Evolutionary conservation across 1,140 invertebrate species (phyloP), one percentile per base, ranked within the genome.

Genomic region (Danaus melanippus): DNA sequence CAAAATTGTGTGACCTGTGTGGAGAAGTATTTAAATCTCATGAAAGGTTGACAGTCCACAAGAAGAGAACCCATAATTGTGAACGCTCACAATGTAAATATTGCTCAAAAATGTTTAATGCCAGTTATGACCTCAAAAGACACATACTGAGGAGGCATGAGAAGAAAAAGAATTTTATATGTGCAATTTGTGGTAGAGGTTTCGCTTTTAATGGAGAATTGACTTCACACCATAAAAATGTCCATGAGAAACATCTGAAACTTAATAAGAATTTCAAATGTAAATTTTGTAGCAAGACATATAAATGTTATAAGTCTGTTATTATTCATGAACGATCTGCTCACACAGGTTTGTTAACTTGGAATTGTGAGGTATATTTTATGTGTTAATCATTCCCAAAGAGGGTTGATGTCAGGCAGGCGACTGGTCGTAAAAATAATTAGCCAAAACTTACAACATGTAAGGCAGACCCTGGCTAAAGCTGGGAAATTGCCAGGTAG

Each of bases 311-410:
- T 12, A 87, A 87, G 60, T 86, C 85, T 43, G 74, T 86, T n/a
- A 50, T 79, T 42, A 71, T 88, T 15, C 87, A 88, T 69, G 76
- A 84, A 42, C 76, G 87, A 83, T 86, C 87, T 53, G 81, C 72
- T 10, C 87, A 88, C 54, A 88, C 87, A 74, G 87, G 87, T 88
- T 32, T 32, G 21, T 32, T 32, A 8, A 32, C 21, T 32, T 0
- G 21, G 21, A 32, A 32, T 32, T 32, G n/a, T n/a, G 3, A 3
- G 15, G 15, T 15, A 15, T 15, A 15, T 15, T 15, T n/a, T n/a
- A n/a, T n/a, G n/a, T n/a, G n/a, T n/a, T n/a, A n/a, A n/a, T n/a
- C n/a, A n/a, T n/a, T n/a, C n/a, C n/a, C n/a, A n/a, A n/a, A n/a
- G n/a, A n/a, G n/a, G n/a, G n/a, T n/a, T n/a, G n/a, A n/a, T n/a